Evolutionary conservation across 1,140 invertebrate species (phyloP), one percentile per base, ranked within the genome.

Genomic region (Diorhabda carinulata): DNA sequence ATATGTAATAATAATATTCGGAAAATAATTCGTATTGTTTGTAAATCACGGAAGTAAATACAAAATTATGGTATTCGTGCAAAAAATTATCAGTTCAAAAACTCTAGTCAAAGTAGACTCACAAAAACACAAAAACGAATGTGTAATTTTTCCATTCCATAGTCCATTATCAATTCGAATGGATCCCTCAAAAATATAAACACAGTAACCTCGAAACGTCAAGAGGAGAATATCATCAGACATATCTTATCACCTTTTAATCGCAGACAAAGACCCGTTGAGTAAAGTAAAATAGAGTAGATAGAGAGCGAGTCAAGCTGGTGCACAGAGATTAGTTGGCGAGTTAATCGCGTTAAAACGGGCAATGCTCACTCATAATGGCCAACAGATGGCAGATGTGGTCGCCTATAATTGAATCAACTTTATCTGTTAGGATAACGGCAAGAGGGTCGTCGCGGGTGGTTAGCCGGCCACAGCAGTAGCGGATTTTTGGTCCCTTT

Each of bases 331-430:
- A 79, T 79, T 79, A 79, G 77, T 75, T 52, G 73, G 73, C 66
- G 74, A 78, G 78, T 77, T 80, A 80, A 80, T 80, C 79, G 76
- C 77, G 77, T 80, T 78, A 79, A 73, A 63, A 75, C 72, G 76
- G 71, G 71, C 76, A 68, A 77, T 78, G 76, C 74, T 70, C 79
- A 75, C 78, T 72, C 77, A 80, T 80, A 80, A 80, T 80, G 74
- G 78, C 78, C 78, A 77, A 74, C 78, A 79, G 79, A 78, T 77
- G 78, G 78, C 78, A 79, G 78, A 80, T 79, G 79, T 77, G 78
- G 78, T 80, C 73, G 73, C 74, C 73, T 76, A 74, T 80, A 80
- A 80, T 80, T 80, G 79, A 80, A 80, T 80, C 77, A 78, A 78
- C 76, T 80, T 79, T 79, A 80, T 80, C 78, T 78, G 78, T 76